Conservation (phyloP, 2,113 vertebrate species). For the Octodon degus region DNA sequence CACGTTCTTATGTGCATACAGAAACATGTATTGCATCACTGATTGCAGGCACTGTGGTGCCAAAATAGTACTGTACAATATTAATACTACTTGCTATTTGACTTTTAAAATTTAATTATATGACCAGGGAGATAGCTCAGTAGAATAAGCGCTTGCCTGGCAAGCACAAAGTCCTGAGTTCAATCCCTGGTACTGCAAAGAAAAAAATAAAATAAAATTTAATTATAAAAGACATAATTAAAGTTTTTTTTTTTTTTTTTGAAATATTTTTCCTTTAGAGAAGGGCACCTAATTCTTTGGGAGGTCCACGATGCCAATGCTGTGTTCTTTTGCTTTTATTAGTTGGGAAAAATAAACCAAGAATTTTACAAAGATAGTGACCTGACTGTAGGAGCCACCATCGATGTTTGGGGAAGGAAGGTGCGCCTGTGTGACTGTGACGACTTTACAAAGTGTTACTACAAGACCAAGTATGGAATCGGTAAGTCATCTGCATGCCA, state of each 20-base stretch:
- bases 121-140: too few relatives aligned
- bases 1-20: background rate
- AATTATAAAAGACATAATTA: slow-evolving; percentile 32
- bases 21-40: background rate
- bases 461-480: slow-evolving; percentile 92
- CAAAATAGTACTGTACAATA: slow-evolving; percentile 46
- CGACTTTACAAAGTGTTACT: slow-evolving; percentile 94
- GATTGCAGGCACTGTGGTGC: background rate
- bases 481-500: slow-evolving; percentile 86
- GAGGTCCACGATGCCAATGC: slow-evolving; percentile 48
- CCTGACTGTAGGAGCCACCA: slow-evolving; percentile 89
- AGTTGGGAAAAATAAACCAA: slow-evolving; percentile 90
- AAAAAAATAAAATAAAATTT: background rate
- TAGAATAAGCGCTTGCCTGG: too few relatives aligned
- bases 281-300: slow-evolving; percentile 38
- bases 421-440: slow-evolving; percentile 93
- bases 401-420: slow-evolving; percentile 95
- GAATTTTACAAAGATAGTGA: slow-evolving; percentile 94
- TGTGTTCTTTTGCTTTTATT: slow-evolving; percentile 78
- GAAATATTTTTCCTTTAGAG: slow-evolving; percentile 16
- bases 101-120: slow-evolving; percentile 52
- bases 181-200: too few relatives aligned
- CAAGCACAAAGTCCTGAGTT: too few relatives aligned
- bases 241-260: background rate
- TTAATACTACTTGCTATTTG: background rate